phyloP scores from a whole-genome alignment of 2,113 vertebrate species.

The Brachypodius melanocephalos region DNA sequence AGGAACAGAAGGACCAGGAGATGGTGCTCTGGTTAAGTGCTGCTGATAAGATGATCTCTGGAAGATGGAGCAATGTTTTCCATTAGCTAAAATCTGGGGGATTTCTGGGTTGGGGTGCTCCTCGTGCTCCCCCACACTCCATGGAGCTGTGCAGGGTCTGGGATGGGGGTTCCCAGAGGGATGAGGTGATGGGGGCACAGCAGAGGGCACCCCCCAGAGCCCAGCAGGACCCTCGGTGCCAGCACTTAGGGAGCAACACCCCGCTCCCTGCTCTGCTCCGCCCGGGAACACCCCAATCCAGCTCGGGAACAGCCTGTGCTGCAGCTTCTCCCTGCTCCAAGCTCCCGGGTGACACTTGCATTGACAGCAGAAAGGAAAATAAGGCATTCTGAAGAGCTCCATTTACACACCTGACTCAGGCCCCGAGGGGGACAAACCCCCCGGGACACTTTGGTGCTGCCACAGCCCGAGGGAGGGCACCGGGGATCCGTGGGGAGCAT shows the following conservation, averaged over 20 bases:
- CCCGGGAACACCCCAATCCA: rapidly evolving
- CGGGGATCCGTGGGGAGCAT: not conserved
- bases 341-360: not conserved
- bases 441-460: rapidly evolving
- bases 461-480: not conserved
- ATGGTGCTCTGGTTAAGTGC: conserved; percentile 11
- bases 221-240: not conserved
- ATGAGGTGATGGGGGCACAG: rapidly evolving
- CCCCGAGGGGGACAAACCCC: not conserved
- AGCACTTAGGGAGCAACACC: not conserved
- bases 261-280: rapidly evolving
- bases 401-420: rapidly evolving
- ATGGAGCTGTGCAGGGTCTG: not conserved
- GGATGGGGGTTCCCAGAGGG: not conserved
- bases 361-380: not conserved
- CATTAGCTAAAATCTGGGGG: not conserved
- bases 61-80: not conserved
- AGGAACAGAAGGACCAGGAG: conserved; percentile 14
- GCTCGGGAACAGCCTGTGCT: rapidly evolving
- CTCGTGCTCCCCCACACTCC: rapidly evolving
- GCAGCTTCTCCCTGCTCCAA: not conserved
- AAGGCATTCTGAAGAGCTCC: conserved; percentile 25
- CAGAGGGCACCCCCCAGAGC: not conserved
- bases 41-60: not conserved
- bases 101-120: not conserved